Base-by-base conservation (phyloP, 2,888 invertebrate genomes). In the Neoscelio sp. region DNA sequence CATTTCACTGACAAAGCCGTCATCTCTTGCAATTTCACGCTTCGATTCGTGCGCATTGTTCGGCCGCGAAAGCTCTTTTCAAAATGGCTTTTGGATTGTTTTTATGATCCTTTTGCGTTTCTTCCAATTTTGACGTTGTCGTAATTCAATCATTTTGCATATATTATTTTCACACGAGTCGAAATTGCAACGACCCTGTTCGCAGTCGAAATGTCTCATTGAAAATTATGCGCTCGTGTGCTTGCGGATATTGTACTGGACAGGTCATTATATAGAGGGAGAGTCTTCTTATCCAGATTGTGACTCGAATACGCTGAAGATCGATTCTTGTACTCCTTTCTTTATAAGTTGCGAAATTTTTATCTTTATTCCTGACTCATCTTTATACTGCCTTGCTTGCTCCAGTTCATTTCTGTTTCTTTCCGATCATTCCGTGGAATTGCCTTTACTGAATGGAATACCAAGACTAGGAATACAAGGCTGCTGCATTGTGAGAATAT, bases 191-290 rank as follows among this genome's bases (percentile, higher is more conserved):
- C n/a, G n/a, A n/a, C n/a, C n/a, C n/a, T n/a, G n/a, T n/a, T n/a
- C n/a, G n/a, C n/a, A n/a, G n/a, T n/a, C n/a, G n/a, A n/a, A n/a
- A n/a, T n/a, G 20, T 2, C n/a, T 38, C 50, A 46, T 35, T 35
- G 54, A 50, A 62, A 64, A n/a, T 58, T 40, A 10, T 44, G 42
- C 67, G 20, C 2, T 15, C 42, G 13, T 5, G 13, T 40, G 2
- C 5, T n/a, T 7, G 2, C 6, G 85, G 84, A 86, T 86, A 87
- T 87, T 87, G 85, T 83, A 83, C 85, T 82, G 84, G 86, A 86
- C 86, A 84, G 85, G 84, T 87, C 87, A 88, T 89, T 87, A 85
- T 83, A 78, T 81, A 80, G 82, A 65, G 77, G 83, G 79, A 82
- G 81, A 67, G 79, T 83, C 81, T 84, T 71, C 73, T 62, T 54